phyloP scores from a whole-genome alignment of 2,888 invertebrate species.

The Dryomyza anilis region DNA sequence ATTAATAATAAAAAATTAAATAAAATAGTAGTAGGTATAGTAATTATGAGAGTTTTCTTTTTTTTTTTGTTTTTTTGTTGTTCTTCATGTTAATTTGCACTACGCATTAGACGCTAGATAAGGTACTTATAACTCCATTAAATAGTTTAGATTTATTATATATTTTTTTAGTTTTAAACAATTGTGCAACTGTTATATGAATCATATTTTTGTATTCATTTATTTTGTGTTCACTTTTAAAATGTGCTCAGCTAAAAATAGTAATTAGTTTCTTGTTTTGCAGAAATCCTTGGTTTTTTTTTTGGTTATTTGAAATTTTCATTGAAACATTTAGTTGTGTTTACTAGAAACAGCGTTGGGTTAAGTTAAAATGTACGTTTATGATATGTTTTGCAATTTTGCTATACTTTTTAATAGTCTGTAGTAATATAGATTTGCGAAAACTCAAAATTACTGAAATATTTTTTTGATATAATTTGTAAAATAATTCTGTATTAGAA shows the following conservation, averaged over 20 bases:
- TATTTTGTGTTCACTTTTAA: conserved; percentile 26
- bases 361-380: no score
- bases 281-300: conserved; percentile 15
- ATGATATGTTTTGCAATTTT: no score
- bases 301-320: background rate
- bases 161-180: conserved; percentile 20
- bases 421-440: no score
- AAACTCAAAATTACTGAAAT: no score
- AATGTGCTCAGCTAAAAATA: conserved; percentile 27
- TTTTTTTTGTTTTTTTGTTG: background rate
- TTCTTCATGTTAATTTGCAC: conserved; percentile 35
- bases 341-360: background rate
- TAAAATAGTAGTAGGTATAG: background rate
- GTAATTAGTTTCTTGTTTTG: background rate
- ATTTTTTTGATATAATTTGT: no score
- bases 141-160: conserved; percentile 31
- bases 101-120: conserved; percentile 59
- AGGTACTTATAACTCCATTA: conserved; percentile 62
- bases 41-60: background rate
- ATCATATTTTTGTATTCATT: conserved; percentile 14
- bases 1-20: background rate
- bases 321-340: conserved; percentile 6
- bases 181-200: conserved; percentile 7
- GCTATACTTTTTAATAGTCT: no score
- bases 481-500: no score